Evolutionary conservation across 2,797 vertebrate genomes (phyloP), one percentile per base, ranked within the genome.

Genomic region (Chelmon rostratus): DNA sequence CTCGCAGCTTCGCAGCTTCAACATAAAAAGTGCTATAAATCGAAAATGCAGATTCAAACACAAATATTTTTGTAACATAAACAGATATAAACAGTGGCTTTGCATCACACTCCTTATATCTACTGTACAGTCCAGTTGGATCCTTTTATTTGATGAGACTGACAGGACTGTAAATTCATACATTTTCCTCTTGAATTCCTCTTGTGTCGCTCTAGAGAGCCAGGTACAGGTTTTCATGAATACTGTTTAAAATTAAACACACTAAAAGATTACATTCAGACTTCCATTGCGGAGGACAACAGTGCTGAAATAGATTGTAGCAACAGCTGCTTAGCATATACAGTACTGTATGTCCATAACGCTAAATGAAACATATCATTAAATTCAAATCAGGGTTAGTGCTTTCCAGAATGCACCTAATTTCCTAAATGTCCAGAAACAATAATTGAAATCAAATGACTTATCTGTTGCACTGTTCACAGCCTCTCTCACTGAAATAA

Each of bases 391-490:
- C 58, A 68, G n/a, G 25, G n/a, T 66, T 10, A 13, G 54, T 33
- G 61, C 56, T 80, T 68, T 72, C 50, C 56, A 47, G 71, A 85
- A 56, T 37, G 49, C 56, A 69, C 31, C 66, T 12, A 0, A 47
- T 80, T 67, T 68, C 66, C 42, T 49, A 67, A 75, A 70, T 54
- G 62, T 77, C 38, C 53, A 75, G 57, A 70, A 49, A 73, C 46
- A 56, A 65, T 63, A 31, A 74, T 23, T 46, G 65, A 75, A 85
- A 71, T 77, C 56, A 65, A 68, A 70, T 33, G 31, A 28, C n/a
- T 78, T 56, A 59, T 64, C 33, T 66, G 54, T n/a, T 53, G 68
- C 57, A 28, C 7, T 23, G 28, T 47, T 67, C 3, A 19, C 58
- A 35, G 49, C 8, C 42, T 72, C 65, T 35, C 53, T 49, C 49